Percentiles rank a stretch among this genome's conserved stretches.
These are phyloP conservation scores for Scalopus aquaticus DNA, from an alignment of 2,113 vertebrate species.

Conservation along the genomic window DNA sequence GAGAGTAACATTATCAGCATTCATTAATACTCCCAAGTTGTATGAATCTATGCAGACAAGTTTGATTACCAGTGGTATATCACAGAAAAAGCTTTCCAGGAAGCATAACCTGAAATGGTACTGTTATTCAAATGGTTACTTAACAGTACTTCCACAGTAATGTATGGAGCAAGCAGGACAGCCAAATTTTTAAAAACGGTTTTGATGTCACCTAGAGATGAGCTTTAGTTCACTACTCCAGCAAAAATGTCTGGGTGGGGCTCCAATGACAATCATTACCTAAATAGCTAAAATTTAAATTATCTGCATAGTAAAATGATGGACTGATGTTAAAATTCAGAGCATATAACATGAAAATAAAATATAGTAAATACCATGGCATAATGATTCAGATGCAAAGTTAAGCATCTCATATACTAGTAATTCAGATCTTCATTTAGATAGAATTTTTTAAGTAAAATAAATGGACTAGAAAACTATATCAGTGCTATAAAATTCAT, in stretches of 20 bases:
- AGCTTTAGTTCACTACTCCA: not conserved
- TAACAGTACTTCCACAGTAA: not conserved
- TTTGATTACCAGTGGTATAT: slow-evolving; percentile 55
- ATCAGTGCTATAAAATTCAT: too few relatives aligned
- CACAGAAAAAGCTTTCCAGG: slow-evolving; percentile 63
- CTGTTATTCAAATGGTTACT: not conserved
- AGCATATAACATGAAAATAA: not conserved
- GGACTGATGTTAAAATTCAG: not conserved
- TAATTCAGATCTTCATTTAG: not conserved
- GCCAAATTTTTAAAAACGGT: not conserved
- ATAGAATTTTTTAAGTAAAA: not conserved
- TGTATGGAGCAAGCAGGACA: not conserved
- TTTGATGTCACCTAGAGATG: not conserved
- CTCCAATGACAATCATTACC: not conserved
- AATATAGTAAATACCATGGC: not conserved
- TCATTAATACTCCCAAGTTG: slow-evolving; percentile 46
- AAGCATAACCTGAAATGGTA: not conserved
- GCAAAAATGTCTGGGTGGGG: not conserved
- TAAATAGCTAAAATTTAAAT: not conserved
- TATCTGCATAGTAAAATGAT: not conserved
- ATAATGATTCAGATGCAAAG: not conserved
- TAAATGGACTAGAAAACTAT: not conserved
- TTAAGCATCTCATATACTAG: not conserved
- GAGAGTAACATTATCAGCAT: slow-evolving; percentile 52
- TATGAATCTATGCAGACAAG: slow-evolving; percentile 60